Evolutionary conservation across 2,797 vertebrate genomes (phyloP).

Genomic region (Halcyon badia): DNA sequence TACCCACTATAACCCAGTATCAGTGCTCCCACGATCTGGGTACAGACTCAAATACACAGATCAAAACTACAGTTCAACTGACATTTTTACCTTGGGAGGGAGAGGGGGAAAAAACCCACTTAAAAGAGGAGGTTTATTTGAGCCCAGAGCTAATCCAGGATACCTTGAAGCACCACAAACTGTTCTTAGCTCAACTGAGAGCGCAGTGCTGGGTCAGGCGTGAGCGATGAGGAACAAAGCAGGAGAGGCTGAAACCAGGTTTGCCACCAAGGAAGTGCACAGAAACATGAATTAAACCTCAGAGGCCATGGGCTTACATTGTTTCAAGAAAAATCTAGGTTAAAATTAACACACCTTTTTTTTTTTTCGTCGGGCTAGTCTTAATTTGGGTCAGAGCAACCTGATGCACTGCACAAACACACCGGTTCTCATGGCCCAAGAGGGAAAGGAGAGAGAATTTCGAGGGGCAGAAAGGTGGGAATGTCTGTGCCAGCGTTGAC

Average conservation of each 20-base stretch:
- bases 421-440: accelerated
- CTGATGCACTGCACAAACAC: neutral
- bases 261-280: neutral
- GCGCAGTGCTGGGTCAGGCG: neutral
- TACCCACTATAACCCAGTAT: neutral
- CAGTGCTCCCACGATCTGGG: neutral
- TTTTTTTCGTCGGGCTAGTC: neutral
- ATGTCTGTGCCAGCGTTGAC: accelerated
- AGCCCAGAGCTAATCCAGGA: neutral
- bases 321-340: neutral
- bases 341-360: neutral
- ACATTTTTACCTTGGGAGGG: neutral
- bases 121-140: neutral
- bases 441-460: neutral
- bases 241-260: neutral
- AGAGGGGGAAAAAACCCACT: neutral
- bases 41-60: neutral
- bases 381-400: constrained; percentile 11
- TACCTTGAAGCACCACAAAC: neutral
- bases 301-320: neutral
- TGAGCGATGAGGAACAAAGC: neutral
- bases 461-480: neutral
- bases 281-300: neutral
- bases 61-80: neutral
- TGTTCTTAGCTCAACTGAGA: neutral